Evolutionary conservation across 2,888 invertebrate genomes (phyloP), one percentile per base, ranked within the genome.

Genomic region (Cryptosula pallasiana): DNA sequence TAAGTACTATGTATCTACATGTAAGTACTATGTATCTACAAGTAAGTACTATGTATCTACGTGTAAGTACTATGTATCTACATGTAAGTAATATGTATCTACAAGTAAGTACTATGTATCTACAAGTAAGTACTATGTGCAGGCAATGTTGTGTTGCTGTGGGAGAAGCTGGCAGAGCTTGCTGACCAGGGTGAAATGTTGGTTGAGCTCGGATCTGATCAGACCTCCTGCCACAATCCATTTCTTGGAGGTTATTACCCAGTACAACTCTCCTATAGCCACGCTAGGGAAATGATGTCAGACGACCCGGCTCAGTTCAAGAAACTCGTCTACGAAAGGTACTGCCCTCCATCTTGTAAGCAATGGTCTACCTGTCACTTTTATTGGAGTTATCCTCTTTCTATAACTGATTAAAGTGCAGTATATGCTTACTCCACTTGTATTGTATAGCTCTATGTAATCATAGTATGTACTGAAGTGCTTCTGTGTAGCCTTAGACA

Each of bases 191-290:
- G 87, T 5, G 88, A 89, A 63, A 76, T 86, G n/a, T 78, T 89
- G 35, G 88, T 86, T 0, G 89, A 89, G 58, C 80, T 89, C 23
- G 89, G 88, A 0, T 88, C 88, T 0, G 89, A 89, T 79, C 89
- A 89, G 80, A 89, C 89, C 0, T 88, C 88, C 0, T 87, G 88
- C 71, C 89, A 89, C 79, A 88, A 88, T 77, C 88, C 88, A 0
- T 88, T 85, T 79, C 84, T 85, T 63, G 89, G 88, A 0, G 89
- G 89, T 0, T 89, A 89, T 79, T 89, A 87, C 77, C 89, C 89
- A 0, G 87, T 86, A 1, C 85, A 86, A 76, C 75, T 88, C 23
- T 78, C 81, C 0, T 86, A 86, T 78, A 86, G 87, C 35, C 86
- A 88, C 73, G 80, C 87, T 0, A 81, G 86, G 58, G 74, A 79